Base-by-base conservation (phyloP, 2,888 invertebrate genomes). In the Gryllus longicercus region DNA sequence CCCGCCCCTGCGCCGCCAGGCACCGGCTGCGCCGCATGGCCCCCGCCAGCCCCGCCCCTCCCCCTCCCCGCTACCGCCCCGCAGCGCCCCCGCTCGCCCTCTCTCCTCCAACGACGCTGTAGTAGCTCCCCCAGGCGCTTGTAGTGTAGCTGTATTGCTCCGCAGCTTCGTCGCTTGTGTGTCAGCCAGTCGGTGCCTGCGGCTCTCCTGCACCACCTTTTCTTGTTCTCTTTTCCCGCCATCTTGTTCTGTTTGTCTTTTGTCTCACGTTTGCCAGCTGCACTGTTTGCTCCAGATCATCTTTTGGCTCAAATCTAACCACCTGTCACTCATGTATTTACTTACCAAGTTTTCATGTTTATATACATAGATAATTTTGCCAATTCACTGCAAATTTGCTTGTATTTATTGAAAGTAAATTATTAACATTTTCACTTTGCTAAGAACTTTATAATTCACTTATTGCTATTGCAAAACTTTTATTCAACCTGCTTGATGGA, bases 121-220 rank as follows among this genome's bases (percentile, higher is more conserved):
- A 63, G 63, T n/a, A n/a, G 63, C 14, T 38, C 38, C 11, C 4
- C 63, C 63, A 63, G 63, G 11, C 0, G 63, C 63, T 63, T 63
- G 14, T 63, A 14, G 14, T 18, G 63, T 63, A 8, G 63, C 16
- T 63, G n/a, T 18, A 63, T 4, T 14, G 16, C 63, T 18, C 16
- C 16, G 16, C n/a, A n/a, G 16, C 11, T 14, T 3, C 11, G 63
- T 63, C 63, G 63, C 63, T 63, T 63, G 16, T 63, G 63, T 63
- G 63, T 63, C n/a, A n/a, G 63, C 63, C 63, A 63, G 63, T 63
- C 63, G 63, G 63, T 63, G 63, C 63, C 63, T 63, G 63, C n/a
- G 63, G 16, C 63, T 18, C 3, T 63, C 63, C 63, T 63, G 63
- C 63, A 63, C 63, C 63, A 21, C 21, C 11, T n/a, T 63, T 38